Evolutionary conservation across 2,888 invertebrate genomes (phyloP), one percentile per base, ranked within the genome.

Genomic region (Pilophorus perplexus): DNA sequence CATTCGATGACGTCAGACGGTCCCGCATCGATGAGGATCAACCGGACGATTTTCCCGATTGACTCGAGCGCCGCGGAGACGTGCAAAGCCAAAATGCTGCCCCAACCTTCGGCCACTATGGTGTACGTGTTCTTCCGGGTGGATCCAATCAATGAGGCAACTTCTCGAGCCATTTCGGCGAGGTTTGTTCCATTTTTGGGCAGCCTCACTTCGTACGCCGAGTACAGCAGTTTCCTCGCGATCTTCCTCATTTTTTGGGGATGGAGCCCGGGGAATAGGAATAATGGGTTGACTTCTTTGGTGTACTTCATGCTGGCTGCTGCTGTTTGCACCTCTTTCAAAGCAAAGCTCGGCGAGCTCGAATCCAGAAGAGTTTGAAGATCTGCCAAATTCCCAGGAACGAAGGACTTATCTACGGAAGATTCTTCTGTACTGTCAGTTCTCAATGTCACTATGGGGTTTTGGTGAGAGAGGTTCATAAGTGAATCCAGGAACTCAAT

Each of bases 71-170:
- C 37, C 20, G 70, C 69, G 14, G 70, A 70, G 40, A 83, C 74
- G 76, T 84, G 81, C 74, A 83, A 78, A 2, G 83, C 83, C 38
- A 84, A 78, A 54, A 80, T 78, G 6, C 82, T 81, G 62, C 84
- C 84, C 74, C 82, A 84, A 1, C 84, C 84, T 74, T 84, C 84
- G 8, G 84, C 84, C 59, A 81, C 77, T 37, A 85, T 60, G 27
- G 67, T 72, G 71, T 62, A 40, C n/a, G 44, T 25, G 23, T 14
- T 42, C 5, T 12, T 14, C 3, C 14, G 40, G 4, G 14, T 8
- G 5, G 8, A 2, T 1, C 28, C n/a, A 64, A 70, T 68, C 52
- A 46, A n/a, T 16, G 55, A n/a, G 8, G 68, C 37, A 10, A 57
- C 14, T 44, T 64, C 12, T 0, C 64, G 66, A 2, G 66, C 42